Percentiles rank a stretch among this genome's conserved stretches.
phyloP scores from a whole-genome alignment of 2,113 vertebrate genomes.

The Tachysurus vachellii region DNA sequence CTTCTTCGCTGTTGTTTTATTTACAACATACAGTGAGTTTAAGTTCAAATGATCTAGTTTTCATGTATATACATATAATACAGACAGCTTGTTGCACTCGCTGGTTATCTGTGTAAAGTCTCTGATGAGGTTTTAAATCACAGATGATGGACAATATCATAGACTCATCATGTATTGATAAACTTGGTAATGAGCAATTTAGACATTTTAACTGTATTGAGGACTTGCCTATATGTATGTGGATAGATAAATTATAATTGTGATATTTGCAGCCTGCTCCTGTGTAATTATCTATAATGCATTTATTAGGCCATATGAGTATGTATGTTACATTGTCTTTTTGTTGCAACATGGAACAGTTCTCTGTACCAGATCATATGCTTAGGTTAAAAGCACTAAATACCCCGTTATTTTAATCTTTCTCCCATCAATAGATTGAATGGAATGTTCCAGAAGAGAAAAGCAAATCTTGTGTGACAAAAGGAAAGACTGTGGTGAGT shows the following conservation, averaged over 20 bases:
- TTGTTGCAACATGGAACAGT: constrained; percentile 10
- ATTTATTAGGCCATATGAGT: constrained; percentile 30
- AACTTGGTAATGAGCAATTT: neutral
- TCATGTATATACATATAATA: neutral
- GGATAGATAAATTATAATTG: constrained; percentile 1
- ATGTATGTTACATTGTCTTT: constrained; percentile 21
- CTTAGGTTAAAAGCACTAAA: neutral
- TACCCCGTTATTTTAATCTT: neutral
- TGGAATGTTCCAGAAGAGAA: constrained; percentile 80
- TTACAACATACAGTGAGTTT: neutral
- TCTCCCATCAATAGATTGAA: constrained; percentile 71
- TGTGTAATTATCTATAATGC: constrained; percentile 23
- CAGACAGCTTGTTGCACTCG: neutral
- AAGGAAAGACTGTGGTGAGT: constrained; percentile 84
- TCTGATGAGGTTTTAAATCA: constrained; percentile 5
- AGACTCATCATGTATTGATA: neutral
- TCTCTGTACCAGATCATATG: neutral
- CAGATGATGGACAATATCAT: neutral
- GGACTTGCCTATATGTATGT: neutral
- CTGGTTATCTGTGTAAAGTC: neutral
- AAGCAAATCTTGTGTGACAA: constrained; percentile 75
- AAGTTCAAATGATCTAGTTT: neutral
- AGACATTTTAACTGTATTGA: constrained; percentile 12
- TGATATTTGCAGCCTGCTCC: neutral
- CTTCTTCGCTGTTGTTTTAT: neutral